Evolutionary conservation across 2,113 vertebrate genomes (phyloP).

Genomic region (Apaloderma vittatum): DNA sequence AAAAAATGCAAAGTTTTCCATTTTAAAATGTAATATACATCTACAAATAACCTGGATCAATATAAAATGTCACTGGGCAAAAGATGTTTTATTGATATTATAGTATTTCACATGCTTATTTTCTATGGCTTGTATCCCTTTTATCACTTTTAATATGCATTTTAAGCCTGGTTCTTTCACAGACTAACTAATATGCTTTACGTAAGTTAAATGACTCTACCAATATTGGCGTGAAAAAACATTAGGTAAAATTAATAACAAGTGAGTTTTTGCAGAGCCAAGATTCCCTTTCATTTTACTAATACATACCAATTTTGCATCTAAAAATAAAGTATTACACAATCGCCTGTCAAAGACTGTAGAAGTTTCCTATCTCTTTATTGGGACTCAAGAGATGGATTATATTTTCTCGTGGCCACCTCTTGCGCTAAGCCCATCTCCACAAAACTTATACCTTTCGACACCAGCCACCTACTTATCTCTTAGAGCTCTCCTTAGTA

Average conservation of each 20-base stretch:
- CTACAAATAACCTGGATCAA: background rate
- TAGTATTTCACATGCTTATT: background rate
- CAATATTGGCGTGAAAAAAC: background rate
- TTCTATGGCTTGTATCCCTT: background rate
- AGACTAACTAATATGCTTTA: background rate
- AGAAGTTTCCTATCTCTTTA: background rate
- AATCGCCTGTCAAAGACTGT: background rate
- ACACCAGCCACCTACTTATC: background rate
- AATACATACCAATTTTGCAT: background rate
- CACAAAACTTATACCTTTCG: background rate
- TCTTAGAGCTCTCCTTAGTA: background rate
- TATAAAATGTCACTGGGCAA: background rate
- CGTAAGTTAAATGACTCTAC: background rate
- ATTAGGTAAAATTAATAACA: background rate
- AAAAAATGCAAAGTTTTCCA: background rate
- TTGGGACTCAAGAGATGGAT: background rate
- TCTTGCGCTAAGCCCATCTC: background rate
- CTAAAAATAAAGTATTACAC: background rate
- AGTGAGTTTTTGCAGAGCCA: background rate
- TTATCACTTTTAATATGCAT: background rate
- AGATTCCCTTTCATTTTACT: background rate
- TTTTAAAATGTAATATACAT: background rate
- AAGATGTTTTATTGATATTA: background rate
- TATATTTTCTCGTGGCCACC: background rate
- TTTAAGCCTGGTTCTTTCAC: background rate